Evolutionary conservation across 2,888 invertebrate species (phyloP).

Genomic region (Leptothorax acervorum): DNA sequence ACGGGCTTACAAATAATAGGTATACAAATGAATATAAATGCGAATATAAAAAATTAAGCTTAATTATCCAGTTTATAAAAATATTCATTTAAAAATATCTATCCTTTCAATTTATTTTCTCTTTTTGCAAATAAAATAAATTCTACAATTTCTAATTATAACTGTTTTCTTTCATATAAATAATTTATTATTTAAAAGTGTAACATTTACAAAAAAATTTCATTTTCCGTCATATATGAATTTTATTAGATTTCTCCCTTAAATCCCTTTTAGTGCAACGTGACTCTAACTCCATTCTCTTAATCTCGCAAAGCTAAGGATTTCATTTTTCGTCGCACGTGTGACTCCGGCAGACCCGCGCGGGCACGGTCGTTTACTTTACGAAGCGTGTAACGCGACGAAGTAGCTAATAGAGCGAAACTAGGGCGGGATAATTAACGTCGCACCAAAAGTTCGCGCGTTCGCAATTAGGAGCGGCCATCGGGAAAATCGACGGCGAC

Average conservation of each 20-base stretch:
- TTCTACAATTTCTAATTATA: background rate
- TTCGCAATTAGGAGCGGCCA: background rate
- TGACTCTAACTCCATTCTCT: background rate
- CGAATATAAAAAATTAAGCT: background rate
- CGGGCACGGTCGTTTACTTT: slow-evolving; percentile 1
- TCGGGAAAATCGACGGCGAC: slow-evolving; percentile 25
- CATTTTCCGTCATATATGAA: background rate
- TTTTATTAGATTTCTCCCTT: background rate
- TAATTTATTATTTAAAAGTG: background rate
- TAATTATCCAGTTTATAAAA: background rate
- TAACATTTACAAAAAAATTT: background rate
- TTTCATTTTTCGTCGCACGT: slow-evolving; percentile 1
- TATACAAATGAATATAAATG: background rate
- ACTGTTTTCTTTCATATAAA: background rate
- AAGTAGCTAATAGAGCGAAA: slow-evolving; percentile 41
- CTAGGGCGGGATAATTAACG: slow-evolving; percentile 47
- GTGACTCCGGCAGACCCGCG: background rate
- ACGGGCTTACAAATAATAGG: background rate
- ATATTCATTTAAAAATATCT: background rate
- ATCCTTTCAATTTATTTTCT: background rate
- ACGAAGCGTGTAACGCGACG: slow-evolving; percentile 29
- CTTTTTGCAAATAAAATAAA: background rate
- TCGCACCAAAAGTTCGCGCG: slow-evolving; percentile 25
- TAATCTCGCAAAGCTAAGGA: background rate
- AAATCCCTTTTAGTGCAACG: background rate